Evolutionary conservation across 2,797 vertebrate genomes (phyloP).

Genomic region (Pampus argenteus): DNA sequence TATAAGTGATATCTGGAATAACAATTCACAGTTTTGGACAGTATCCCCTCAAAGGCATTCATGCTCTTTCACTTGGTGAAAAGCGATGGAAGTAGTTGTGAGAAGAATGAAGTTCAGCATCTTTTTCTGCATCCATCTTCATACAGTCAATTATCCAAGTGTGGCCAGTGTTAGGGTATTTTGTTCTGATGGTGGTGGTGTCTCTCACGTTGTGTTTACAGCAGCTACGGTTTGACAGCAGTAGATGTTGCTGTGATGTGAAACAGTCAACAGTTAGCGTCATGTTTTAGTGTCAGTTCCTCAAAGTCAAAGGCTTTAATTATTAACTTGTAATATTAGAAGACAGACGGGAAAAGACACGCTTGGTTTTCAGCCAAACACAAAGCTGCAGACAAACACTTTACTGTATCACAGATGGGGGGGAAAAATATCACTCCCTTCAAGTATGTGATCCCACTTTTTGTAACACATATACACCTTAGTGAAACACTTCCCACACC

Average conservation of each 20-base stretch:
- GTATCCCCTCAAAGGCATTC: not conserved
- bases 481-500: not conserved
- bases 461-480: not conserved
- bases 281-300: too few relatives aligned
- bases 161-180: conserved; percentile 1
- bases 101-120: not conserved
- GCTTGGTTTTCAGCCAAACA: too few relatives aligned
- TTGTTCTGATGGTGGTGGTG: conserved; percentile 4
- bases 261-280: too few relatives aligned
- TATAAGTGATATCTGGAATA: not conserved
- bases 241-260: too few relatives aligned
- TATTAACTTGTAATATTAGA: too few relatives aligned
- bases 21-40: not conserved
- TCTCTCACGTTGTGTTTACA: not conserved
- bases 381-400: not conserved
- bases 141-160: too few relatives aligned
- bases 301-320: too few relatives aligned
- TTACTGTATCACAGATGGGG: not conserved
- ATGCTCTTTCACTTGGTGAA: not conserved
- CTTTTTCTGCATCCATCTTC: too few relatives aligned
- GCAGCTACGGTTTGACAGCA: not conserved
- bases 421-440: not conserved
- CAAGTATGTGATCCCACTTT: not conserved
- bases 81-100: not conserved
- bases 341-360: too few relatives aligned